phyloP scores from a whole-genome alignment of 1,140 invertebrate species.

The Sminthurinus signatus region DNA sequence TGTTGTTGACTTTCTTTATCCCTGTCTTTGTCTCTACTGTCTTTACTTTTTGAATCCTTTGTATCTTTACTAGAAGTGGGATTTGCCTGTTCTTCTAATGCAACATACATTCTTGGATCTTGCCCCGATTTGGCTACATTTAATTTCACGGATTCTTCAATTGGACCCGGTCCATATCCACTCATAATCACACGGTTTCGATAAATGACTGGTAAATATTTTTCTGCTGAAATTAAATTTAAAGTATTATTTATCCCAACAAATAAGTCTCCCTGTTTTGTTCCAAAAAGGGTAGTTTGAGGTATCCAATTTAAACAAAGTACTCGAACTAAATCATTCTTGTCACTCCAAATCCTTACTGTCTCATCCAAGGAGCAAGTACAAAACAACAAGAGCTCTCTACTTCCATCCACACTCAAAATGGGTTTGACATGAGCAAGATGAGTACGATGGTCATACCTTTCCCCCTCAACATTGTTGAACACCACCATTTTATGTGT shows the following conservation, averaged over 20 bases:
- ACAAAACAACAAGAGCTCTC: constrained; percentile 33
- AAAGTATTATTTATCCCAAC: constrained; percentile 29
- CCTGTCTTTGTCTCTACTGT: background rate
- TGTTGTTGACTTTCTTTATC: constrained; percentile 3
- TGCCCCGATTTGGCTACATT: constrained; percentile 22
- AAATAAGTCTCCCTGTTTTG: constrained; percentile 41
- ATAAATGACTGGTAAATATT: constrained; percentile 29
- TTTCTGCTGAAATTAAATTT: constrained; percentile 31
- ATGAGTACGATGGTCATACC: constrained; percentile 24
- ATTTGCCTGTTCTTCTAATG: constrained; percentile 42
- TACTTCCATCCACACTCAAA: constrained; percentile 22
- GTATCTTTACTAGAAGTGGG: background rate
- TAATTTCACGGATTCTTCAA: constrained; percentile 20
- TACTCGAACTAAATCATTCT: constrained; percentile 33
- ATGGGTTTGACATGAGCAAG: constrained; percentile 29
- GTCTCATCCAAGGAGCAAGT: constrained; percentile 38
- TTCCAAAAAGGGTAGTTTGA: constrained; percentile 30
- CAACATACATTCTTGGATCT: constrained; percentile 44
- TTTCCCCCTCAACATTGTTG: constrained; percentile 15
- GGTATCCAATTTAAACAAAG: constrained; percentile 36
- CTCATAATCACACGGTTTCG: constrained; percentile 32
- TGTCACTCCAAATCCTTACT: constrained; percentile 37
- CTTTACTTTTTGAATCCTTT: background rate
- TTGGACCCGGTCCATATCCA: constrained; percentile 13
- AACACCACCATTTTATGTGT: constrained; percentile 33